These are phyloP conservation scores for Diplosoma virens DNA, from an alignment of 23 tunicate species.

Conservation along the genomic window DNA sequence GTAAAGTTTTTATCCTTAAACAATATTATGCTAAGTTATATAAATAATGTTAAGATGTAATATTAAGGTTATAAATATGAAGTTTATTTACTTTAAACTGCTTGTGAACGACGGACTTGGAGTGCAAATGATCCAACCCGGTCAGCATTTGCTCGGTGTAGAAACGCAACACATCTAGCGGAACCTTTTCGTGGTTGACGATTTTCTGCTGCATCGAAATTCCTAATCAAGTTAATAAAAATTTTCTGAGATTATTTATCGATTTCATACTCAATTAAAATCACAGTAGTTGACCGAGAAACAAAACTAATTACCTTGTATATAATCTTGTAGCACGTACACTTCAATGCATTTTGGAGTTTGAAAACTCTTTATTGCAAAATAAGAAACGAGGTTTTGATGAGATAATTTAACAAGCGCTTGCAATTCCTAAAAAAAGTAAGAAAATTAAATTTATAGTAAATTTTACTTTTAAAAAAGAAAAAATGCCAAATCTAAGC, in stretches of 20 bases:
- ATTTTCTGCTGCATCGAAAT: slow-evolving; percentile 57
- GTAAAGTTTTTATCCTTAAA: too few relatives aligned
- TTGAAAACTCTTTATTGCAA: slow-evolving; percentile 44
- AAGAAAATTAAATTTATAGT: too few relatives aligned
- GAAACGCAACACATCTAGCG: slow-evolving; percentile 27
- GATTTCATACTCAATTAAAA: too few relatives aligned
- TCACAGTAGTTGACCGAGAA: too few relatives aligned
- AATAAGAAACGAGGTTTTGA: slow-evolving; percentile 46
- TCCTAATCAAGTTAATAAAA: too few relatives aligned
- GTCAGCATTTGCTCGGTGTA: slow-evolving; percentile 71
- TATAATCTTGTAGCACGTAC: slow-evolving; percentile 59
- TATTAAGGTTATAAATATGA: too few relatives aligned
- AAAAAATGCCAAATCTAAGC: too few relatives aligned
- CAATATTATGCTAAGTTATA: too few relatives aligned
- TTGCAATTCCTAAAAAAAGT: slow-evolving; percentile 69
- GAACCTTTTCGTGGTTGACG: slow-evolving; percentile 22
- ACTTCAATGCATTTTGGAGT: slow-evolving; percentile 43
- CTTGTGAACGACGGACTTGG: slow-evolving; percentile 69
- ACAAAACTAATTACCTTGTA: slow-evolving; percentile 37
- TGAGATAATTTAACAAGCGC: slow-evolving; percentile 63
- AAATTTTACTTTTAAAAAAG: too few relatives aligned
- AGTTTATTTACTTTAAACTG: slow-evolving; percentile 64
- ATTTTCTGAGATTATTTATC: too few relatives aligned
- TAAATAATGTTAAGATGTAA: too few relatives aligned
- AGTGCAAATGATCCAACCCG: slow-evolving; percentile 76